Base-by-base conservation (phyloP, 1,140 invertebrate species). In the Vanessa atalanta region DNA sequence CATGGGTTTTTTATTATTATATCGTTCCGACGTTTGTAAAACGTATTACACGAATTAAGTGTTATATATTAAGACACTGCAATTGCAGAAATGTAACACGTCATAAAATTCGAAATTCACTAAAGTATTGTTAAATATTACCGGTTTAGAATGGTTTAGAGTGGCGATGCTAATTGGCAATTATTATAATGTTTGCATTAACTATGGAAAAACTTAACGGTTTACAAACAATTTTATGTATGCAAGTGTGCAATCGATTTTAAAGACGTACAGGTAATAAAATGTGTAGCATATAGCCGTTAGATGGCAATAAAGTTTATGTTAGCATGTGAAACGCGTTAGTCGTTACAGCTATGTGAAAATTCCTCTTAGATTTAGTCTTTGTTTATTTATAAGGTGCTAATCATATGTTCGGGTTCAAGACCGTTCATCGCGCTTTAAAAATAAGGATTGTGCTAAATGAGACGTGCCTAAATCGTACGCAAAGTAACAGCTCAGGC, bases 361-460 rank as follows among this genome's bases (percentile, higher is more conserved):
- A 64, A 64, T 48, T 23, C 47, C 64, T 57, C 16, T 43, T 15
- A 31, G 37, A 47, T n/a, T 23, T 43, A 43, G 53, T 47, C 66
- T 57, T 68, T 68, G 66, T 68, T 47, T 68, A 60, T 68, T 68
- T 60, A 68, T 68, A 23, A 57, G 43, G 51, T 68, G 51, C 37
- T 57, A 68, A 68, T 68, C 53, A 68, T 68, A 47, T 37, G 50
- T 15, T 37, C 14, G 65, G 51, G 65, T 68, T 53, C 65, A 68
- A 50, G 65, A 53, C 51, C 65, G 65, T 53, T 37, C 31, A 37
- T 37, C 26, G 53, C 23, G 12, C 20, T 57, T 57, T 57, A 26
- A 20, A 23, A 57, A 57, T 23, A 13, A 11, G 16, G 23, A 57
- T 11, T 43, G 37, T 43, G 37, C 37, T 43, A 43, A 43, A 43